Percentiles rank a stretch among this genome's conserved stretches.
phyloP scores from a whole-genome alignment of 2,888 invertebrate species.

The Lithosia quadra region DNA sequence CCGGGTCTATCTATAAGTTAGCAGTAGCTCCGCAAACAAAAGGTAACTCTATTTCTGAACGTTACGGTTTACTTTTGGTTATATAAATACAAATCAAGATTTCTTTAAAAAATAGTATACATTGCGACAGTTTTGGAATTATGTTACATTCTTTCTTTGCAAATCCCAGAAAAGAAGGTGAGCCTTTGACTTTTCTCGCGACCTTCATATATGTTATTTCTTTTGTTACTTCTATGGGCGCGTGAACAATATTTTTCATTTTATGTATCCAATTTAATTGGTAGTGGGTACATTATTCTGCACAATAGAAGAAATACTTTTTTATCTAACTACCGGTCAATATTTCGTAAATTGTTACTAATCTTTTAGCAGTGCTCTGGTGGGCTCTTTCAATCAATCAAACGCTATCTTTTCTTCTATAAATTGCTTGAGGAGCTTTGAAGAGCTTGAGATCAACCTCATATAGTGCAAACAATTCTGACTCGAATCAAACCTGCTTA shows the following conservation, averaged over 20 bases:
- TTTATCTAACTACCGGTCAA: background rate
- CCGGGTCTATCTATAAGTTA: slow-evolving; percentile 27
- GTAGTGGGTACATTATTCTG: too few species aligned
- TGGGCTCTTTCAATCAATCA: too few species aligned
- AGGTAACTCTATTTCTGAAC: background rate
- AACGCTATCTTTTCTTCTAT: too few species aligned
- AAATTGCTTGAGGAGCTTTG: too few species aligned
- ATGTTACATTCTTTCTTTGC: slow-evolving; percentile 47
- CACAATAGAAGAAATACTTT: background rate
- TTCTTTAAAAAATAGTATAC: slow-evolving; percentile 42
- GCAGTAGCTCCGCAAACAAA: background rate
- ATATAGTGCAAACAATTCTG: too few species aligned
- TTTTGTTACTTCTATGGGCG: slow-evolving; percentile 41
- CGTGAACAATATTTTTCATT: slow-evolving; percentile 13
- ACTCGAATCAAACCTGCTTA: too few species aligned
- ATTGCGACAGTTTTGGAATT: slow-evolving; percentile 52
- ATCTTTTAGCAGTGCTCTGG: too few species aligned
- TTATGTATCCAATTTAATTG: background rate
- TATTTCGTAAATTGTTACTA: too few species aligned
- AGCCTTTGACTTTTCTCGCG: slow-evolving; percentile 45
- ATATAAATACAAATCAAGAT: slow-evolving; percentile 30
- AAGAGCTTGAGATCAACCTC: too few species aligned
- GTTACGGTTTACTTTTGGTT: slow-evolving; percentile 31
- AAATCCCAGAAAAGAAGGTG: slow-evolving; percentile 48
- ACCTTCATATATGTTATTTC: slow-evolving; percentile 51